A percentile compares a stretch with the other conserved stretches of the same genome.
Conservation (phyloP, 1,140 invertebrate genomes). For the Aethina tumida region DNA sequence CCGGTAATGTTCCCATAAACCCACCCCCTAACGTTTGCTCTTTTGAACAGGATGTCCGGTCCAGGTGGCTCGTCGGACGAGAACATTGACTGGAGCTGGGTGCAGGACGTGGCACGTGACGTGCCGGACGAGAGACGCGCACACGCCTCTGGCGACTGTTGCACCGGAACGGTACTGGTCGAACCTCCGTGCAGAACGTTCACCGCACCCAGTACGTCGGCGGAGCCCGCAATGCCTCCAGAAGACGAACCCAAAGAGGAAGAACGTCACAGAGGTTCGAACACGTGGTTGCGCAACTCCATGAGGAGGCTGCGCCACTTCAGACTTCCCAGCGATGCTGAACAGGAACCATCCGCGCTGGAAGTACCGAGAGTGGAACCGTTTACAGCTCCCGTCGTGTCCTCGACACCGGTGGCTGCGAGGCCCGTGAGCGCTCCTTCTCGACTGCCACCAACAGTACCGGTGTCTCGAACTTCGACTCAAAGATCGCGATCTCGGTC, state of each 20-base stretch:
- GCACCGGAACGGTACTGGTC: constrained; percentile 27
- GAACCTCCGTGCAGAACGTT: constrained; percentile 15
- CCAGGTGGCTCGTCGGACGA: constrained; percentile 16
- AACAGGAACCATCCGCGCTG: constrained; percentile 9
- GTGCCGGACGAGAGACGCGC: constrained; percentile 19
- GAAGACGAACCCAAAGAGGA: constrained; percentile 15
- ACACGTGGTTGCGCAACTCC: constrained; percentile 32
- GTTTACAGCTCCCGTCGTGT: neutral
- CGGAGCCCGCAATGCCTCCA: constrained; percentile 12
- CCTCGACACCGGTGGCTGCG: neutral
- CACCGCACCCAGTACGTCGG: constrained; percentile 15
- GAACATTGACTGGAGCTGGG: constrained; percentile 25
- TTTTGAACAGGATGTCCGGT: constrained; percentile 14
- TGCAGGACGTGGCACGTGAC: constrained; percentile 21
- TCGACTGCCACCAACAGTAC: constrained; percentile 15
- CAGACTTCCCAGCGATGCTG: constrained; percentile 22
- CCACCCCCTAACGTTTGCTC: too few relatives aligned
- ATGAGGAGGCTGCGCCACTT: constrained; percentile 33
- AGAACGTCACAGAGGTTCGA: constrained; percentile 2
- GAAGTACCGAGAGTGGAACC: constrained; percentile 3
- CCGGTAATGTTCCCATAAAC: too few relatives aligned
- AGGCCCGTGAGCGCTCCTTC: constrained; percentile 33
- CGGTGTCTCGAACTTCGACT: constrained; percentile 6
- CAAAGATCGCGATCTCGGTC: constrained; percentile 14
- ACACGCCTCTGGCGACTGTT: constrained; percentile 23